Evolutionary conservation across 2,797 vertebrate genomes (phyloP), one percentile per base, ranked within the genome.

Genomic region (Acestrorhynchus altus): DNA sequence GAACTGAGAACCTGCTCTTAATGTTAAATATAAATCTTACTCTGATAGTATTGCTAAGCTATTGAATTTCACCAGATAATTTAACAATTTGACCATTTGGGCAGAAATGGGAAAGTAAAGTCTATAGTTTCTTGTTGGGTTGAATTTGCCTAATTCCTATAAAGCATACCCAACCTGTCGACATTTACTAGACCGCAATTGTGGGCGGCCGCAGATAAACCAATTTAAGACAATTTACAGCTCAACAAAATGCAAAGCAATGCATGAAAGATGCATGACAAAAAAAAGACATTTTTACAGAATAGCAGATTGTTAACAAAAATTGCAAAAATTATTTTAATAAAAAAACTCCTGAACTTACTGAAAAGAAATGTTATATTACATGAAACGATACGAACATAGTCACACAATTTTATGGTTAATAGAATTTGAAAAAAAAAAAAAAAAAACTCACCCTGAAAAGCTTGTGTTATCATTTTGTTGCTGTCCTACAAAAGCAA

Each of bases 361-460:
- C 2, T 35, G 31, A 6, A 35, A 35, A 35, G 6, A n/a, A 51
- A 31, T 31, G 24, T 13, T 61, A 2, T 20, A 61, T 6, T 35
- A 35, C 6, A 2, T n/a, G n/a, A 35, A 35, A 35, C 31, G 6
- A 6, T 35, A 35, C 6, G 2, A 64, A 42, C 1, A 12, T n/a
- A 40, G 10, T 40, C 3, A 20, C 40, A 40, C n/a, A 39, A 6
- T 0, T 0, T 12, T 46, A 42, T 39, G 12, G 35, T 47, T 47
- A 13, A 20, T 13, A 13, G 20, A 47, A 40, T n/a, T 20, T 6
- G 22, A 24, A 8, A 67, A n/a, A n/a, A n/a, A n/a, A n/a, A n/a
- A n/a, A n/a, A n/a, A n/a, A n/a, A 22, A 1, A 46, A 77, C 86
- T 86, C 76, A 92, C 90, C 90, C 72, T 31, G 49, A 28, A 74